Base-by-base conservation (phyloP, 2,888 invertebrate genomes). In the Pyrrhosoma nymphula region DNA sequence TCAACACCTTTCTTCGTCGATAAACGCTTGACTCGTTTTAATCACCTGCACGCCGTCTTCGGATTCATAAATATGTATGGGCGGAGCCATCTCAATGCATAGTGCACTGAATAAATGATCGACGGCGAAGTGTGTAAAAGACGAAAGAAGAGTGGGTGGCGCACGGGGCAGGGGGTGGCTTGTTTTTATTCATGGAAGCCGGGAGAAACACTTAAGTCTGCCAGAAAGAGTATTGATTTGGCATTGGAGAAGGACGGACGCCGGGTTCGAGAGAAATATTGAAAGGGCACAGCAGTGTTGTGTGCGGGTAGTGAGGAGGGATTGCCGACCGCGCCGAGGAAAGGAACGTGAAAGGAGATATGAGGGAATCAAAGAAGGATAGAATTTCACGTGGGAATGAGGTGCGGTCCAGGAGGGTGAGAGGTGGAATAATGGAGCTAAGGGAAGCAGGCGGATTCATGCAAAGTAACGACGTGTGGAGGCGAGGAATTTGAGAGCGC, bases 191-290 rank as follows among this genome's bases (percentile, higher is more conserved):
- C 82, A 35, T 82, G 82, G 35, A 35, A 18, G 35, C 82, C 35
- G 30, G 82, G 30, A 18, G 35, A 82, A 82, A 82, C 82, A 82
- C 30, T 82, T 82, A 30, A 35, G 35, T 35, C 82, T 82, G 30
- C 82, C 26, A 82, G 30, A 35, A 18, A 35, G 82, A 82, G 82
- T 82, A 82, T 82, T 82, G 82, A 82, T 82, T 82, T 82, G 82
- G 82, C 82, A 35, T 35, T 18, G 82, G 82, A 26, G n/a, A 69
- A 82, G 82, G 35, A 82, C 30, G 82, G 35, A n/a, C n/a, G 69
- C 69, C 35, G 30, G 82, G 82, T 82, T 82, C 18, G 82, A 35
- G 82, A 14, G 82, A 35, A 18, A 35, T n/a, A 35, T 82, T 82
- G 35, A 82, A 82, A 82, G 82, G 82, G 82, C 35, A 18, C 6